phyloP scores from a whole-genome alignment of 2,113 vertebrate species.

The Erythrocebus patas region DNA sequence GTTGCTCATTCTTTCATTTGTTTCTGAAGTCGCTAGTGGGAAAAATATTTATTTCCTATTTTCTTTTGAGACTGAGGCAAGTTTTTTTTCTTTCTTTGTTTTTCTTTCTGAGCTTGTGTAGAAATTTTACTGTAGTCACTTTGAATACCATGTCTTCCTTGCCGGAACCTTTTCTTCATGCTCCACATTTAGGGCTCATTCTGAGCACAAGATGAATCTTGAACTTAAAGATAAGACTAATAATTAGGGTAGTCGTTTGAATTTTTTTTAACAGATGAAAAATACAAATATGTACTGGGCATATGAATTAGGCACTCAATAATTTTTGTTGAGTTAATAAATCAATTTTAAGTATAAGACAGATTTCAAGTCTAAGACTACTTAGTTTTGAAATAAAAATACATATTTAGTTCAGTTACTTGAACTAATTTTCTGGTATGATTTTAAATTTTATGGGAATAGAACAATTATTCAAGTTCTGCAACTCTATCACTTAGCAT shows the following conservation, averaged over 20 bases:
- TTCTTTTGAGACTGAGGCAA: background rate
- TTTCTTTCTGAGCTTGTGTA: background rate
- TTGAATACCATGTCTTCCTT: rapidly evolving
- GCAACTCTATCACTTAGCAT: background rate
- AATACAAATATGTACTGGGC: background rate
- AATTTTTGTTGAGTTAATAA: background rate
- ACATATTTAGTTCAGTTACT: background rate
- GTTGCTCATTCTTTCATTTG: background rate
- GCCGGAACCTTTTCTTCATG: rapidly evolving
- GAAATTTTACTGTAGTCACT: background rate
- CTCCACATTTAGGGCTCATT: background rate
- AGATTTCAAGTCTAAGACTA: background rate
- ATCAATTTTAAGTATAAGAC: background rate
- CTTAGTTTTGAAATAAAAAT: background rate
- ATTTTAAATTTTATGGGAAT: background rate
- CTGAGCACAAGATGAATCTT: too few species aligned
- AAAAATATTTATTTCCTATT: background rate
- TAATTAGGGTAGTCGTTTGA: background rate
- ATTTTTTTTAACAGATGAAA: background rate
- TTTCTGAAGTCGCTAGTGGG: background rate
- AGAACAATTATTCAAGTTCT: background rate
- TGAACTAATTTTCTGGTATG: background rate
- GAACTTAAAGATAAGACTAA: background rate
- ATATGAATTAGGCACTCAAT: background rate
- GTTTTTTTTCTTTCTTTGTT: background rate